Evolutionary conservation across 1,140 invertebrate species (phyloP), one percentile per base, ranked within the genome.

Genomic region (Scaptomyza pallida): DNA sequence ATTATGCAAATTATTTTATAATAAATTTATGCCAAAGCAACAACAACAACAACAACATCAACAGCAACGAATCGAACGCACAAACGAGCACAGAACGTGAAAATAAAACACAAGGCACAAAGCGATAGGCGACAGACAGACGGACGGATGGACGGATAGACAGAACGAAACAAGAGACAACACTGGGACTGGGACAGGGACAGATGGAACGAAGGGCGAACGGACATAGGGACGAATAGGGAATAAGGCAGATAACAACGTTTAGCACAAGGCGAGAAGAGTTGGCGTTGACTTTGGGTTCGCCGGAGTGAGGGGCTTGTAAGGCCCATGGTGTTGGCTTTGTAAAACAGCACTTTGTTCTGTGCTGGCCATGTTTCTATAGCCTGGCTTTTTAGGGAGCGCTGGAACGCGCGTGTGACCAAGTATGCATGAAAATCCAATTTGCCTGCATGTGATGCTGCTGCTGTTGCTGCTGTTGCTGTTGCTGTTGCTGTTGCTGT

Each of bases 1-100:
- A 88, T 88, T 88, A 88, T 88, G 82, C 83, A 88, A 88, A 88
- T 88, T 82, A 88, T 88, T 86, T 88, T 88, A 88, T 88, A 88
- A 88, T 88, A 88, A 88, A 88, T 88, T 88, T 89, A 88, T 88
- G 83, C 83, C 78, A 60, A 78, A 63, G 63, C 68, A 45, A 37
- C 47, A 72, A 60, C 57, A 71, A 50, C 50, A 63, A 37, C 26
- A 59, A 45, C 26, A 57, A 17, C 19, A 35, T n/a, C n/a, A 68
- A 54, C 3, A 10, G 9, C 50, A 44, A 69, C 47, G 35, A 80
- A 81, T 76, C 78, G 76, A 85, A 85, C 76, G 76, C 68, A 79
- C 80, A 85, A 79, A 85, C 80, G 76, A 80, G 75, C 78, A 73
- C 64, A 74, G 64, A 65, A 80, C 76, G 56, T 80, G 68, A 52